phyloP scores from a whole-genome alignment of 2,797 vertebrate species.

The Rhodeus uyekii region DNA sequence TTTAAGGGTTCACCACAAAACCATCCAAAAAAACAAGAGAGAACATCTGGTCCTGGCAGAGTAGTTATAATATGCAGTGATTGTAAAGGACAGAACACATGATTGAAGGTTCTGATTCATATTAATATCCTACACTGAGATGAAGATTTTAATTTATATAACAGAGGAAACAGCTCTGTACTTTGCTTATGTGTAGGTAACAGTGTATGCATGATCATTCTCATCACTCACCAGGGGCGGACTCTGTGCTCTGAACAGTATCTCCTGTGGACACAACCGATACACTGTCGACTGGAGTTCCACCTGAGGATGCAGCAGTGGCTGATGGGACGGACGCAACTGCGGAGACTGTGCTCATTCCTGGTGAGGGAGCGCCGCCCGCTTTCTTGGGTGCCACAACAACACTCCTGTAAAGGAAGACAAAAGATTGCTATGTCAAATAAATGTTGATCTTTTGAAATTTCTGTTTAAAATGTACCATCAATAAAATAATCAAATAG shows the following conservation, averaged over 20 bases:
- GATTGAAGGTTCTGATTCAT: background rate
- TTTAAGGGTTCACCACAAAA: too few species aligned
- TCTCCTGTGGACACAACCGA: conserved; percentile 89
- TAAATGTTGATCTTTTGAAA: background rate
- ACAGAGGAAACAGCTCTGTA: background rate
- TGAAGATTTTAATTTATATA: background rate
- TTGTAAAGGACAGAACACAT: background rate
- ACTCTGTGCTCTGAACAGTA: conserved; percentile 69
- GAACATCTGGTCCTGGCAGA: background rate
- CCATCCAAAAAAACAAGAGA: background rate
- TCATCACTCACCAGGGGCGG: conserved; percentile 38
- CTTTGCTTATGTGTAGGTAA: background rate
- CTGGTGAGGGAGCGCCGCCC: conserved; percentile 66
- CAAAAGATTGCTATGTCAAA: background rate
- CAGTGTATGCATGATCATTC: background rate
- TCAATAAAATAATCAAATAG: background rate
- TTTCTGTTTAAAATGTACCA: background rate
- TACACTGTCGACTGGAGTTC: conserved; percentile 78
- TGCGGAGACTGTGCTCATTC: conserved; percentile 45
- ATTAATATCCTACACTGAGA: background rate
- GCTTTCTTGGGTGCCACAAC: conserved; percentile 88
- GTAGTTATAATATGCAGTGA: background rate
- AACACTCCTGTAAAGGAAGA: conserved; percentile 83
- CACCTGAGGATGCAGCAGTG: conserved; percentile 62
- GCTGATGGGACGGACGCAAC: conserved; percentile 58